Percentiles rank a stretch among this genome's conserved stretches.
Conservation (phyloP, 2,888 invertebrate genomes). For the Trissolcus brochymenae region DNA sequence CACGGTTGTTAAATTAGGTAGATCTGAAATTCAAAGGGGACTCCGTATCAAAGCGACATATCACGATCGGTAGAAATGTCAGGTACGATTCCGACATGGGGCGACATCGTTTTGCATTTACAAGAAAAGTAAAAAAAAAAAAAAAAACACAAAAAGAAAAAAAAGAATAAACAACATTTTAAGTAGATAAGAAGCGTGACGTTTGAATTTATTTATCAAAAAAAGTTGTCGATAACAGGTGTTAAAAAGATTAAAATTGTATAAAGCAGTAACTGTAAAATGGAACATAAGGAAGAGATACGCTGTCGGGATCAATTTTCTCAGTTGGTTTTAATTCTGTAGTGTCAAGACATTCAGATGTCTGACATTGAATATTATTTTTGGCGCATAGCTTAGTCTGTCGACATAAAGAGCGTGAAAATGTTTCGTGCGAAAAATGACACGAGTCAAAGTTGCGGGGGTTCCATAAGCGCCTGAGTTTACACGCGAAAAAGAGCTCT, state of each 20-base stretch:
- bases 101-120: constrained; percentile 18
- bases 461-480: constrained; percentile 21
- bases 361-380: too few relatives aligned
- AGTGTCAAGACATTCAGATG: too few relatives aligned
- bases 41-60: constrained; percentile 17
- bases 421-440: constrained; percentile 18
- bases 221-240: too few relatives aligned
- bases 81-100: constrained; percentile 21
- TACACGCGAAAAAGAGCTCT: constrained; percentile 11
- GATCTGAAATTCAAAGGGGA: not conserved
- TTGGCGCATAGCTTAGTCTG: too few relatives aligned
- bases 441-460: constrained; percentile 33
- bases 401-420: too few relatives aligned
- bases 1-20: constrained; percentile 1
- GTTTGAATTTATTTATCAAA: too few relatives aligned
- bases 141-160: not conserved
- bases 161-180: not conserved
- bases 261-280: too few relatives aligned
- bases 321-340: too few relatives aligned
- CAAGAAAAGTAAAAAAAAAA: not conserved
- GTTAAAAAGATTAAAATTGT: too few relatives aligned
- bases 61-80: constrained; percentile 39
- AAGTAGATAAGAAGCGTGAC: too few relatives aligned
- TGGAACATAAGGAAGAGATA: too few relatives aligned
- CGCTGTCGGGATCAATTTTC: too few relatives aligned